Evolutionary conservation across 2,888 invertebrate genomes (phyloP).

Genomic region (Zelleria hepariella): DNA sequence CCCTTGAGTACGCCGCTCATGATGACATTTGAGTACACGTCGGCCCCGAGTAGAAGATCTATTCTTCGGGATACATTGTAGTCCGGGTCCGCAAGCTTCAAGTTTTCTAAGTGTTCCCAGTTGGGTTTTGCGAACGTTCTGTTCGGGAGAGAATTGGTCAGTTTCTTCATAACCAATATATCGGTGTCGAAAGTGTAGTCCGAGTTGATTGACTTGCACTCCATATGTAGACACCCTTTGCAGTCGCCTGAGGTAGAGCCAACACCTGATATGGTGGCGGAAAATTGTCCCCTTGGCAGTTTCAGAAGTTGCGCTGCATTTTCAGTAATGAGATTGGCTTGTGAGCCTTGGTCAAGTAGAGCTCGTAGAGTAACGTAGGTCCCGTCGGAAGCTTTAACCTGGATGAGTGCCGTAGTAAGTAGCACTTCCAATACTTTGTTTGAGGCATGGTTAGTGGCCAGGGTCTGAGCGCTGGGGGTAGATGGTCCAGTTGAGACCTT

Average conservation of each 20-base stretch:
- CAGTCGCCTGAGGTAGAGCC: background rate
- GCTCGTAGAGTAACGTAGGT: conserved; percentile 11
- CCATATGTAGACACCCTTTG: background rate
- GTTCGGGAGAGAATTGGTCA: background rate
- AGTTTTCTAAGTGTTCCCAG: background rate
- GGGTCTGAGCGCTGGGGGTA: background rate
- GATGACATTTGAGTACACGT: conserved; percentile 9
- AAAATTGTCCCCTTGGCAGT: background rate
- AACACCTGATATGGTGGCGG: background rate
- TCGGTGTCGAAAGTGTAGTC: background rate
- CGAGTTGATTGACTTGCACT: background rate
- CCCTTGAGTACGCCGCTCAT: conserved; percentile 10
- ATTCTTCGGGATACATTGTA: conserved; percentile 7
- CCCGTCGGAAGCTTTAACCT: conserved; percentile 9
- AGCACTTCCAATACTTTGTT: conserved; percentile 1
- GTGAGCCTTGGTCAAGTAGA: conserved; percentile 15
- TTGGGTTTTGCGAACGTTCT: background rate
- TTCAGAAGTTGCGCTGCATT: conserved; percentile 12
- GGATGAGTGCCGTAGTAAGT: conserved; percentile 10
- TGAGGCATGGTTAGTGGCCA: background rate
- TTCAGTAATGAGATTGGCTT: conserved; percentile 13
- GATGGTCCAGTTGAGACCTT: background rate
- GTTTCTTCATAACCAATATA: background rate
- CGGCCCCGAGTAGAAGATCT: conserved; percentile 6
- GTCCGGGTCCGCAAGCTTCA: conserved; percentile 10